Conservation (phyloP, 2,113 vertebrate species). For the Riparia riparia region DNA sequence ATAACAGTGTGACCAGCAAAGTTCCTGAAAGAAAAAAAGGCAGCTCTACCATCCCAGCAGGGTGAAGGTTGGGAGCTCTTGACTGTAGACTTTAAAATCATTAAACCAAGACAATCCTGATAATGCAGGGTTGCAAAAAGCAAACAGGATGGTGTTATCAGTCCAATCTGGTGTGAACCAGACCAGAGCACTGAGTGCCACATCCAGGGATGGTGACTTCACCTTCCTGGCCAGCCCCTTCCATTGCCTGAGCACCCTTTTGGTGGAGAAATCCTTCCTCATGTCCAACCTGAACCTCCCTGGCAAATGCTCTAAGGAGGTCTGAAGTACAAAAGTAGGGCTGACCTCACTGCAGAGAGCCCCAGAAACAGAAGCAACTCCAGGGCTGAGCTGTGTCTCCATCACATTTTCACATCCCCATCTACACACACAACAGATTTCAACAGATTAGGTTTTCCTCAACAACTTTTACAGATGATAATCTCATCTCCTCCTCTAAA, state of each 20-base stretch:
- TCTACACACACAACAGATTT: background rate
- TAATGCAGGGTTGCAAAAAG: conserved; percentile 59
- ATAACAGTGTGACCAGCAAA: conserved; percentile 51
- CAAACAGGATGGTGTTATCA: conserved; percentile 43
- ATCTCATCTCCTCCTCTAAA: background rate
- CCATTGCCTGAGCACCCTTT: background rate
- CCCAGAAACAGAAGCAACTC: background rate
- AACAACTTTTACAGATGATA: background rate
- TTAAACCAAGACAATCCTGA: conserved; percentile 68
- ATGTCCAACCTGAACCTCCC: background rate
- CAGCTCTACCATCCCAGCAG: conserved; percentile 54
- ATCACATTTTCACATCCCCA: background rate
- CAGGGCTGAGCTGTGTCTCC: background rate
- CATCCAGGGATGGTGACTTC: background rate
- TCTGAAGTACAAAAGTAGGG: conserved; percentile 28
- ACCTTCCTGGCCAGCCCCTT: background rate
- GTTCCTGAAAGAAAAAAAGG: conserved; percentile 37
- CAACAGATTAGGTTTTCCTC: background rate
- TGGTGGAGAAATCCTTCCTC: background rate
- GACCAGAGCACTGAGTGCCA: background rate
- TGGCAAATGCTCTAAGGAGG: background rate
- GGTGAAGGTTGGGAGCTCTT: conserved; percentile 75
- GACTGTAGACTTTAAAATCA: conserved; percentile 65
- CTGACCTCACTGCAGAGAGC: background rate
- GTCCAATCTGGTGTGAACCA: background rate